phyloP scores from a whole-genome alignment of 2,113 vertebrate genomes.

The cattle (Bos taurus) region ARS-UCD2.0 NC_037344.1:26593001-26593500 shows the following conservation, averaged over 20 bases:
- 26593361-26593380: constrained; percentile 42
- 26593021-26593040: neutral
- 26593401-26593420: constrained; percentile 14
- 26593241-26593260: constrained; percentile 52
- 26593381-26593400: neutral
- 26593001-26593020: neutral
- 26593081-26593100: neutral
- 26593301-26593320: constrained; percentile 21
- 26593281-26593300: neutral
- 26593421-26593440: neutral
- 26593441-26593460: constrained; percentile 29
- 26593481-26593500: constrained; percentile 45
- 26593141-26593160: neutral
- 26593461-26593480: constrained; percentile 29
- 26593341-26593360: constrained; percentile 58
- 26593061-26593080: neutral
- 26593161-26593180: neutral
- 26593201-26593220: neutral
- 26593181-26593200: neutral
- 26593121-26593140: fast-evolving
- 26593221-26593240: neutral
- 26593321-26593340: constrained; percentile 28
- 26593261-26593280: constrained; percentile 17
- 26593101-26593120: neutral
- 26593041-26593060: neutral